Conservation (phyloP, 1,140 invertebrate species). For the Pentalonia nigronervosa region DNA sequence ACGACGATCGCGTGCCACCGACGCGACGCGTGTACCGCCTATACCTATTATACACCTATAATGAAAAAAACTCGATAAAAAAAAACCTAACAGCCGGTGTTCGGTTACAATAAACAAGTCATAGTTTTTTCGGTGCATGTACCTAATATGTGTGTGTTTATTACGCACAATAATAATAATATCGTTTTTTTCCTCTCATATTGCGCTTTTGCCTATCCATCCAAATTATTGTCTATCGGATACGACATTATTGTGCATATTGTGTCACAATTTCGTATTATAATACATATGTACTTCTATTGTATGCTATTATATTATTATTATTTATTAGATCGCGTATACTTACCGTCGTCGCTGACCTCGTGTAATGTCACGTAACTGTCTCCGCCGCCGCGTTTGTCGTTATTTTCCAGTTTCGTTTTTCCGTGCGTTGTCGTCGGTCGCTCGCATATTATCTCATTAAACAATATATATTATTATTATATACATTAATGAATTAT, state of each 20-base stretch:
- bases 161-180: slow-evolving; percentile 17
- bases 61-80: slow-evolving; percentile 16
- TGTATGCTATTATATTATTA: background rate
- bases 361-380: slow-evolving; percentile 15
- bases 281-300: background rate
- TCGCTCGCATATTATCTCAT: background rate
- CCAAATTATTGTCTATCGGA: background rate
- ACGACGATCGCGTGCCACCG: background rate
- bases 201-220: background rate
- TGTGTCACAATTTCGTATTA: background rate
- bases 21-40: background rate
- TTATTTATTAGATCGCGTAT: background rate
- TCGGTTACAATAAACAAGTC: background rate
- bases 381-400: background rate
- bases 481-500: too few relatives aligned
- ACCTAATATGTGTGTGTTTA: background rate
- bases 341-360: background rate
- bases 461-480: background rate
- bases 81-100: background rate
- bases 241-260: background rate
- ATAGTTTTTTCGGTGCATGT: background rate
- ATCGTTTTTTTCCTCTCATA: background rate
- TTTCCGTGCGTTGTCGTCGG: background rate
- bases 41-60: background rate
- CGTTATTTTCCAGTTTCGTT: slow-evolving; percentile 14